These are phyloP conservation scores for Agonopterix subpropinquella DNA, from an alignment of 2,888 invertebrate species.

Conservation along the genomic window DNA sequence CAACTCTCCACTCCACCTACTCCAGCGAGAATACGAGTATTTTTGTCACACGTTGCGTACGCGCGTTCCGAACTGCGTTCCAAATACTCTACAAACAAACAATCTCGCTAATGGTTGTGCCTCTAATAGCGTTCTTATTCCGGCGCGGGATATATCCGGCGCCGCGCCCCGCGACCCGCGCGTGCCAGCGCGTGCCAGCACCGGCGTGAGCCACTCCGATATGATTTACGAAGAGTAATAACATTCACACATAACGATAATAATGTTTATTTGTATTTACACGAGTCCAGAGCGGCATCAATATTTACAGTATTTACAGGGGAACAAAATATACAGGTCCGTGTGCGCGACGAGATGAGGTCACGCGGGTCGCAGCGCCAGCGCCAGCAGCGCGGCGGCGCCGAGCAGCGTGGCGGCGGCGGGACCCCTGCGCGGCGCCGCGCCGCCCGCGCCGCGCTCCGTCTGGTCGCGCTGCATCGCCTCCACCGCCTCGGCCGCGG, in stretches of 20 bases:
- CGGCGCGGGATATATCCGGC: slow-evolving; percentile 2
- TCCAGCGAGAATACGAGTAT: not conserved
- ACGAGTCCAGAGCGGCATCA: not conserved
- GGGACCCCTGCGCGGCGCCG: slow-evolving; percentile 15
- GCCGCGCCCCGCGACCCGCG: slow-evolving; percentile 5
- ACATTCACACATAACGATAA: slow-evolving; percentile 8
- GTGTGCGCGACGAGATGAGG: not conserved
- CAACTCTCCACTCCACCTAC: too few species aligned
- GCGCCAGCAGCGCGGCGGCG: slow-evolving; percentile 5
- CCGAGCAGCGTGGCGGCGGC: slow-evolving; percentile 2
- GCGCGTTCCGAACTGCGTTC: slow-evolving; percentile 4
- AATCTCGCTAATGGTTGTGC: slow-evolving; percentile 15
- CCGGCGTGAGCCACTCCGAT: too few species aligned
- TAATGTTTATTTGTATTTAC: not conserved
- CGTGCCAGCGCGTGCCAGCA: not conserved
- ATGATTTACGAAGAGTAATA: slow-evolving; percentile 10
- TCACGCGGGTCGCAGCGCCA: slow-evolving; percentile 5
- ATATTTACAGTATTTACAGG: slow-evolving; percentile 31
- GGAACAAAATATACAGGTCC: slow-evolving; percentile 24
- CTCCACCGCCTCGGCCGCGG: slow-evolving; percentile 39
- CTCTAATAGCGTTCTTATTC: slow-evolving; percentile 18
- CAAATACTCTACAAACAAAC: slow-evolving; percentile 17
- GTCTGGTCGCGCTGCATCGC: slow-evolving; percentile 80
- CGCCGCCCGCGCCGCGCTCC: slow-evolving; percentile 11
- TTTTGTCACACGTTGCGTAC: slow-evolving; percentile 1